Conservation (phyloP, 2,113 vertebrate genomes). For the Thermophis baileyi region DNA sequence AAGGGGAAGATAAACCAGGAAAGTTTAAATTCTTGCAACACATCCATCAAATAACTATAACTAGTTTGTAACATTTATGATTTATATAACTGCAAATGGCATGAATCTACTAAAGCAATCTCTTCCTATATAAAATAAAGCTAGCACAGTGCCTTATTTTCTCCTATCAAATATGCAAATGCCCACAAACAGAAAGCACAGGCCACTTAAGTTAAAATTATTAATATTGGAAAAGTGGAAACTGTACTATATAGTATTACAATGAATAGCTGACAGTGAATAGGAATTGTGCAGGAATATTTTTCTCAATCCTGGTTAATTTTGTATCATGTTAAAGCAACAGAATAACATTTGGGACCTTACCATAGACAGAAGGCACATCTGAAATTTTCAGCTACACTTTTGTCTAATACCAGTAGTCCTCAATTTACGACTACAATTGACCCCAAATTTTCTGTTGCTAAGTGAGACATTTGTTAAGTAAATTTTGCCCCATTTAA, state of each 20-base stretch:
- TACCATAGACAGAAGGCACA: neutral
- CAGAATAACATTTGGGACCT: conserved; percentile 3
- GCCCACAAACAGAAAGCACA: neutral
- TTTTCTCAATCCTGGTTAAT: neutral
- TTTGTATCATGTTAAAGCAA: conserved; percentile 19
- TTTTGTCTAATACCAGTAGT: neutral
- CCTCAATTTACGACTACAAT: neutral
- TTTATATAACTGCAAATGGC: neutral
- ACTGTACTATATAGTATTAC: neutral
- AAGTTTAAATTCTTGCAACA: neutral
- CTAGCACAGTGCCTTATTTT: rapidly evolving
- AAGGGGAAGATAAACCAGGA: neutral
- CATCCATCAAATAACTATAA: conserved; percentile 7
- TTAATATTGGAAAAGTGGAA: neutral
- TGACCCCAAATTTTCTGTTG: neutral
- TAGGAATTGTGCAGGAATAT: conserved; percentile 21
- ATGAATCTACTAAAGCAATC: neutral
- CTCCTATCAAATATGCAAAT: neutral
- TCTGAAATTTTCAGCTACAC: neutral
- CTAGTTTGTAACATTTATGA: neutral
- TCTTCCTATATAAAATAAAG: conserved; percentile 7
- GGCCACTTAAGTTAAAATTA: neutral
- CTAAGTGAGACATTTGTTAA: neutral
- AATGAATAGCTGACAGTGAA: neutral
- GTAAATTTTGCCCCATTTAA: neutral